Evolutionary conservation across 2,113 vertebrate genomes (phyloP).

Genomic region (Misgurnus anguillicaudatus): DNA sequence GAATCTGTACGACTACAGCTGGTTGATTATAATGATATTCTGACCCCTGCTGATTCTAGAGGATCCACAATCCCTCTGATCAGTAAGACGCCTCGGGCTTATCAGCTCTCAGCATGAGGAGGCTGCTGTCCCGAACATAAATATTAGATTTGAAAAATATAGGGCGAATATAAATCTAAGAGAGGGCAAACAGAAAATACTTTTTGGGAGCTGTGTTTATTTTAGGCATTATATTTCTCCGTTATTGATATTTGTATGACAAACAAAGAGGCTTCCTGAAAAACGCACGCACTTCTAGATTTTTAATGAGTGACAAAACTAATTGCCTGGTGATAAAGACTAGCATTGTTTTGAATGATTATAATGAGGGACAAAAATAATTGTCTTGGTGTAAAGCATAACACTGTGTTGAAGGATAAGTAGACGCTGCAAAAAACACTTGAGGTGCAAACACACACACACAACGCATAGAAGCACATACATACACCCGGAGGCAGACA

Average conservation of each 20-base stretch:
- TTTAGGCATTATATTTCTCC: background rate
- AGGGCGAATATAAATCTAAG: slow-evolving; percentile 35
- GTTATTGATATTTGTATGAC: background rate
- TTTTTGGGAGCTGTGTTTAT: background rate
- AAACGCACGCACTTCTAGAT: background rate
- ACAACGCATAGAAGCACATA: slow-evolving; percentile 14
- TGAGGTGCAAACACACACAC: slow-evolving; percentile 14
- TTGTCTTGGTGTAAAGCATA: background rate
- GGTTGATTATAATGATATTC: slow-evolving; percentile 56
- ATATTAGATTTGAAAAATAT: slow-evolving; percentile 51
- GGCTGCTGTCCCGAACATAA: slow-evolving; percentile 44
- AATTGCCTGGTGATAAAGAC: background rate
- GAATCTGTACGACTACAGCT: slow-evolving; percentile 35
- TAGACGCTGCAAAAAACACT: background rate
- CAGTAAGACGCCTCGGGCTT: slow-evolving; percentile 44
- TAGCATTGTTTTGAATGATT: slow-evolving; percentile 9
- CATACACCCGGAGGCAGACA: slow-evolving; percentile 16
- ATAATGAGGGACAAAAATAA: slow-evolving; percentile 28
- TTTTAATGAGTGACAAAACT: slow-evolving; percentile 4
- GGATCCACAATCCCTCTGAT: slow-evolving; percentile 51
- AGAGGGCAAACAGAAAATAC: slow-evolving; percentile 1
- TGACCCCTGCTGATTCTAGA: slow-evolving; percentile 57
- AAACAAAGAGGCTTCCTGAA: background rate
- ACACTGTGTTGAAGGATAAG: background rate
- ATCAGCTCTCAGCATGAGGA: slow-evolving; percentile 42